A percentile compares a stretch with the other conserved stretches of the same genome.
These are phyloP conservation scores for Corythoichthys haematopterus DNA, from an alignment of 2,113 vertebrate genomes.

Conservation along the genomic window DNA sequence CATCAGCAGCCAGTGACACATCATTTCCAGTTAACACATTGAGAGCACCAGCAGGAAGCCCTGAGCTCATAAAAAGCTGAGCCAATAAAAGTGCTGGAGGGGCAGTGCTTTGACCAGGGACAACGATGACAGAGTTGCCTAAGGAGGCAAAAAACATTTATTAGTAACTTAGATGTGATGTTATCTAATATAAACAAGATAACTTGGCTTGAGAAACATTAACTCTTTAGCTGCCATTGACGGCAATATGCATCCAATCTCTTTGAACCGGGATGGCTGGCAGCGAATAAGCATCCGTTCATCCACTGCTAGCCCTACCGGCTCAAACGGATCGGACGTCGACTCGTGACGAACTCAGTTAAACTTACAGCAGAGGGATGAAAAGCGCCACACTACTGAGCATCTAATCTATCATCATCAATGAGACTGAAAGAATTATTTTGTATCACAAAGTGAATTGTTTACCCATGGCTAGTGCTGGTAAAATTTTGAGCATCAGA, in stretches of 20 bases:
- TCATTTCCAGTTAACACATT: conserved; percentile 67
- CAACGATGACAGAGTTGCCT: conserved; percentile 71
- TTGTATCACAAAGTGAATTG: background rate
- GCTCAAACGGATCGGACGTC: no score
- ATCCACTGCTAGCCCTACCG: no score
- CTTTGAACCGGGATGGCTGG: no score
- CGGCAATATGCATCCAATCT: no score
- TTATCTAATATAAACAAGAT: background rate
- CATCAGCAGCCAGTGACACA: conserved; percentile 41
- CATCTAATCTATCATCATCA: no score
- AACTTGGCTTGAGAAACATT: background rate
- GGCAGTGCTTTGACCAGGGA: conserved; percentile 48
- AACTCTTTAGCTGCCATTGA: no score
- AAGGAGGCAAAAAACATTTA: background rate
- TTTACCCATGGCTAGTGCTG: conserved; percentile 73
- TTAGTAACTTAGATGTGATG: background rate
- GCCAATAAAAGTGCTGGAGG: conserved; percentile 65
- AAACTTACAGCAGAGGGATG: no score
- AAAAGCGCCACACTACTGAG: no score
- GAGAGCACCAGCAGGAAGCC: conserved; percentile 67
- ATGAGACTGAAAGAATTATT: background rate
- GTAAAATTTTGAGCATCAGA: conserved; percentile 66
- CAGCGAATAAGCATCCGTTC: no score
- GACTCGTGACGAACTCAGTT: no score
- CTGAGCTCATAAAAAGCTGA: conserved; percentile 61